Base-by-base conservation (phyloP, 2,888 invertebrate genomes). In the Laspeyria flexula region DNA sequence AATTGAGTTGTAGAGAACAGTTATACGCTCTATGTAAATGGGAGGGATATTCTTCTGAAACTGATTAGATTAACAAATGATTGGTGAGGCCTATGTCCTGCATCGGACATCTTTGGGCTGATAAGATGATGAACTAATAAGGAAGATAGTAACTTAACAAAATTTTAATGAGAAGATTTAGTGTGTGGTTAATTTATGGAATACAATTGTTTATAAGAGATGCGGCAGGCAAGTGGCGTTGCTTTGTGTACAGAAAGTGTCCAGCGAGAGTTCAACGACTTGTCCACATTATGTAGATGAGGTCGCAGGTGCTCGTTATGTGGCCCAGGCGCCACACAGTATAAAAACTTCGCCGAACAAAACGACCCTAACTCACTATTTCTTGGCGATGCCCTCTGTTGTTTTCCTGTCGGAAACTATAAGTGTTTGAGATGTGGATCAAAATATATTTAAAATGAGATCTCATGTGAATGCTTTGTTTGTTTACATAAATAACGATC, bases 251-350 rank as follows among this genome's bases (percentile, higher is more conserved):
- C 49, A 73, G 65, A 83, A 85, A 81, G 66, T 80, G 85, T 84
- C 85, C 86, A 76, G 81, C 72, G 55, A 12, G 74, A 81, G 86
- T 87, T 85, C 81, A 85, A 79, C 80, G 86, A 84, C 89, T 86
- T 84, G 87, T 85, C 85, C 86, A 89, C 88, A 91, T 91, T 91
- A 91, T 91, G 90, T 85, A 90, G 87, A 91, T 90, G 81, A 86
- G 83, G 81, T 52, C 83, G 79, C 91, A 91, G 90, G 90, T 92
- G 90, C 76, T 71, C 81, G 88, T 91, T 90, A 90, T 90, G 87
- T 81, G 79, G 73, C 81, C 72, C 83, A 75, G 74, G 71, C 77
- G 75, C 75, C 73, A 70, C 75, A 74, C 84, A 77, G 82, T 85
- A 86, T 87, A 88, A 89, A 90, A 90, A 91, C 85, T 88, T 89